phyloP scores from a whole-genome alignment of 2,797 vertebrate genomes.

The Lerista edwardsae region DNA sequence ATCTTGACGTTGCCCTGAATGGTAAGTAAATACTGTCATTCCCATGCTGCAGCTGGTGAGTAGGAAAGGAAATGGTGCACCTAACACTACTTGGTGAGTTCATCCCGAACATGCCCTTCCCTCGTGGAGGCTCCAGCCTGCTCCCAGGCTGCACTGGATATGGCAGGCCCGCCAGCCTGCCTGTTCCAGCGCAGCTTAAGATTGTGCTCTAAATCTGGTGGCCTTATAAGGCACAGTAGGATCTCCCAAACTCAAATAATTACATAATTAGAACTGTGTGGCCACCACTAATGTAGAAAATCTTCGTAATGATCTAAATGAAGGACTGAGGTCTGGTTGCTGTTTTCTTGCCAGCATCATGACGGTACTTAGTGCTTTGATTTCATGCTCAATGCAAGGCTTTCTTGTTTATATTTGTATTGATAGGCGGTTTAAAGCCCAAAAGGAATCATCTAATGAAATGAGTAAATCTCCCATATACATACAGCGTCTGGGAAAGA shows the following conservation, averaged over 20 bases:
- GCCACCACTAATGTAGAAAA: conserved; percentile 3
- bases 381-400: background rate
- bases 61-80: too few species aligned
- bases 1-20: too few species aligned
- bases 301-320: conserved; percentile 16
- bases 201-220: too few species aligned
- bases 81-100: too few species aligned
- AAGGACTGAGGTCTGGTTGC: background rate
- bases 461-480: background rate
- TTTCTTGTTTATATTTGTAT: background rate
- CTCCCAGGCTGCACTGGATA: too few species aligned
- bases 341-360: conserved; percentile 3
- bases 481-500: background rate
- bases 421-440: background rate
- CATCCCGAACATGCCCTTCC: too few species aligned
- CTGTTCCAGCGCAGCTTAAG: too few species aligned
- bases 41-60: too few species aligned
- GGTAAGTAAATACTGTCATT: too few species aligned
- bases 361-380: background rate
- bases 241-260: background rate
- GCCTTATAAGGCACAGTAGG: background rate
- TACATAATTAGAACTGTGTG: background rate
- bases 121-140: too few species aligned
- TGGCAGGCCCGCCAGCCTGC: too few species aligned
- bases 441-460: background rate